Base-by-base conservation (phyloP, 2,113 vertebrate genomes). In the Neodontobutis hainanensis region DNA sequence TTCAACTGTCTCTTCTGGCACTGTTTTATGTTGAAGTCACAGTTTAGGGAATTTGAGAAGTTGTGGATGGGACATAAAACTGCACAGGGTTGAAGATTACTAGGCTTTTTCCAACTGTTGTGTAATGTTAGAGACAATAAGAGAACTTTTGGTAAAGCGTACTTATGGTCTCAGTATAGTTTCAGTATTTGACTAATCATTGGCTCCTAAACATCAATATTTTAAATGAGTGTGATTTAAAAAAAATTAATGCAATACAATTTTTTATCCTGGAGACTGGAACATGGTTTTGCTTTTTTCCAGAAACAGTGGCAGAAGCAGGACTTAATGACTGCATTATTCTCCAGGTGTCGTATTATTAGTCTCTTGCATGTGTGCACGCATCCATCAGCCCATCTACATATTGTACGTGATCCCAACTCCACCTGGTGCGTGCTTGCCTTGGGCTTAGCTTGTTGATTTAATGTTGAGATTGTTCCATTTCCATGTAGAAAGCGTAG, bases 391-490 rank as follows among this genome's bases (percentile, higher is more conserved):
- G 65, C 53, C 58, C 75, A 50, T 61, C 53, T 48, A 19, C 73
- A 58, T 42, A 65, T 61, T 73, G 52, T 58, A 8, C 4, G 1
- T 50, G 42, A 59, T 65, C 8, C 62, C 42, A 55, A 46, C 72
- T 75, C 49, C 66, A 68, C 64, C 77, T 77, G 77, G 59, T 1
- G 32, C 55, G 6, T 36, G 42, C 73, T 55, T 5, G 67, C 75
- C 57, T 11, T 15, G 46, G 72, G 77, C 72, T 68, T 47, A 36
- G 70, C 61, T 55, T 61, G 70, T 75, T 76, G 73, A 80, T 77
- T 74, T 71, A 69, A 72, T 67, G 76, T 71, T 2, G 51, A 62
- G 64, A 44, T 60, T 72, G 69, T 76, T 72, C 81, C 14, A 75
- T 62, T 58, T 71, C 68, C 60, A 64, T 70, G 86, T 81, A 32